A percentile compares a stretch with the other conserved stretches of the same genome.
Evolutionary conservation across 2,888 invertebrate species (phyloP).

Genomic region (Candidula unifasciata): DNA sequence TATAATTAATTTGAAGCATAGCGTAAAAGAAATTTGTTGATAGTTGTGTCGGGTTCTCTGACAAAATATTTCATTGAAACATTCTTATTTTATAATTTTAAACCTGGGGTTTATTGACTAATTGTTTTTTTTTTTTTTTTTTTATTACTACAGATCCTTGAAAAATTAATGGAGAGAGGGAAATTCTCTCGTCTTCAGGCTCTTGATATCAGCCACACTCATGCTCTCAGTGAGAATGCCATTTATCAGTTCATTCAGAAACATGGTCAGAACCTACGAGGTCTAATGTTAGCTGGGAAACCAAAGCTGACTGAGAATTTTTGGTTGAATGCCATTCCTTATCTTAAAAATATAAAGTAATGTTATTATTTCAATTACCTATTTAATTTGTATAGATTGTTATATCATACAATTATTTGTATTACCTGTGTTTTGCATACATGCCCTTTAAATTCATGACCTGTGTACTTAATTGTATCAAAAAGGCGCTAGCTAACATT

Average conservation of each 20-base stretch:
- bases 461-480: no score
- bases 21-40: no score
- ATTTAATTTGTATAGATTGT: no score
- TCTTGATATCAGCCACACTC: conserved; percentile 95
- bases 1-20: no score
- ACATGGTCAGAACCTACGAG: conserved; percentile 92
- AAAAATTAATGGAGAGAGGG: conserved; percentile 93
- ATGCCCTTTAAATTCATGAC: no score
- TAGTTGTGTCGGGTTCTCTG: no score
- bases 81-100: no score
- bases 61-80: no score
- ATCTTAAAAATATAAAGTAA: conserved; percentile 93
- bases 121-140: background rate
- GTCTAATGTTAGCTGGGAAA: conserved; percentile 94
- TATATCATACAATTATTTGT: no score
- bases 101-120: no score
- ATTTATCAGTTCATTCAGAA: conserved; percentile 93
- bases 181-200: conserved; percentile 86
- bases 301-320: conserved; percentile 98
- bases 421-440: no score
- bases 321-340: conserved; percentile 96
- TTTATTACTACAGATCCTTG: conserved; percentile 83
- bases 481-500: no score
- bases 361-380: background rate
- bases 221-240: conserved; percentile 94